A percentile compares a stretch with the other conserved stretches of the same genome.
Conservation (phyloP, 1,140 invertebrate species). For the Philopotamus ludificatus region DNA sequence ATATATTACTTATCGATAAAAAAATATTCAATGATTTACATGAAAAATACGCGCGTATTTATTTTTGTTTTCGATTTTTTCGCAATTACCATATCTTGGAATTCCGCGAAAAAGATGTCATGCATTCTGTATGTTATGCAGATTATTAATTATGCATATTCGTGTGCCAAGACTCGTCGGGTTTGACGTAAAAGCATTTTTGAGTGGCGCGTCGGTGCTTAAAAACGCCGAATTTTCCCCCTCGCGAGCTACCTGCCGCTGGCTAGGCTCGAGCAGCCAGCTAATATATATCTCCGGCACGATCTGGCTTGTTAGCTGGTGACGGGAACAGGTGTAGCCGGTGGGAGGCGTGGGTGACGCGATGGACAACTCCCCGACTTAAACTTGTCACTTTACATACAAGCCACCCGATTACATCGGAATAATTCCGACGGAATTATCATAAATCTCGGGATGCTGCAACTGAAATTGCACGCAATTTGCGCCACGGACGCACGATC, state of each 20-base stretch:
- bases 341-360: slow-evolving; percentile 10
- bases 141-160: too few species aligned
- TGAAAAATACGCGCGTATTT: background rate
- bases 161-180: too few species aligned
- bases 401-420: slow-evolving; percentile 19
- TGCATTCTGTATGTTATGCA: too few species aligned
- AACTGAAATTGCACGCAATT: too few species aligned
- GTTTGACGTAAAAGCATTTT: too few species aligned
- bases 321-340: slow-evolving; percentile 27
- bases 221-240: too few species aligned
- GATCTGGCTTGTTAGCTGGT: slow-evolving; percentile 15
- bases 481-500: background rate
- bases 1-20: too few species aligned
- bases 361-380: slow-evolving; percentile 5
- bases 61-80: background rate
- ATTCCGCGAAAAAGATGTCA: too few species aligned
- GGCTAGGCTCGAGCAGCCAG: too few species aligned
- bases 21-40: background rate
- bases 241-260: too few species aligned
- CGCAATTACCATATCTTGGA: background rate
- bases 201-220: too few species aligned
- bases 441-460: slow-evolving; percentile 10
- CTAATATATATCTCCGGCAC: slow-evolving; percentile 8
- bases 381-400: slow-evolving; percentile 24
- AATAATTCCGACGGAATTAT: slow-evolving; percentile 22